Evolutionary conservation across 1,140 invertebrate species (phyloP).

Genomic region (Halesus radiatus): DNA sequence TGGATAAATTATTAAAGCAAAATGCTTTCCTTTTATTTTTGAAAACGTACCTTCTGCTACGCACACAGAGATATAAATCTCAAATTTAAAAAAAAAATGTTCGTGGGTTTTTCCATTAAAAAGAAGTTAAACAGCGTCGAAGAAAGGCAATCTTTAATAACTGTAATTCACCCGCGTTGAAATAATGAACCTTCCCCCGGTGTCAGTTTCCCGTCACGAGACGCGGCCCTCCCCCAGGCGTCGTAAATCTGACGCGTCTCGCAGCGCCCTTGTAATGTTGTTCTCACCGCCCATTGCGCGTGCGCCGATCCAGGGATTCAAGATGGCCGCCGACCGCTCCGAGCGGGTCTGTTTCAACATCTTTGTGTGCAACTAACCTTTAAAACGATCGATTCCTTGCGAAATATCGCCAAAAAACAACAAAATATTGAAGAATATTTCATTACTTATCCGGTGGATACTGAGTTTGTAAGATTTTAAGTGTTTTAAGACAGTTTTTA

Average conservation of each 20-base stretch:
- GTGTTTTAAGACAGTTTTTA: not conserved
- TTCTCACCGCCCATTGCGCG: not conserved
- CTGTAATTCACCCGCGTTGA: too few relatives aligned
- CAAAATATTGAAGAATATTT: not conserved
- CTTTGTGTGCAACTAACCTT: slow-evolving; percentile 4
- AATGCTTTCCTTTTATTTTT: too few relatives aligned
- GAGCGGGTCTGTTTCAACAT: not conserved
- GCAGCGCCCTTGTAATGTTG: not conserved
- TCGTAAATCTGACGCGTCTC: slow-evolving; percentile 7
- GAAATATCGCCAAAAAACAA: not conserved
- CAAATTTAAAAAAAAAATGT: too few relatives aligned
- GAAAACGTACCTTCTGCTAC: too few relatives aligned
- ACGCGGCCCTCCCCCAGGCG: not conserved
- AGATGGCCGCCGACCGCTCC: not conserved
- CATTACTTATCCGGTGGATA: too few relatives aligned
- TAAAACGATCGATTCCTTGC: slow-evolving; percentile 5
- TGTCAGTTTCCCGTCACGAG: not conserved
- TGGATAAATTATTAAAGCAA: too few relatives aligned
- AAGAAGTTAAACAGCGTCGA: too few relatives aligned
- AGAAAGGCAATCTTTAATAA: too few relatives aligned
- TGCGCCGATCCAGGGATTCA: slow-evolving; percentile 5
- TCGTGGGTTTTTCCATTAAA: too few relatives aligned
- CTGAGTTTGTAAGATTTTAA: not conserved
- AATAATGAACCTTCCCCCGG: slow-evolving; percentile 4
- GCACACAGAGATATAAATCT: too few relatives aligned